Evolutionary conservation across 2,888 invertebrate species (phyloP).

Genomic region (Anarsia innoxiella): DNA sequence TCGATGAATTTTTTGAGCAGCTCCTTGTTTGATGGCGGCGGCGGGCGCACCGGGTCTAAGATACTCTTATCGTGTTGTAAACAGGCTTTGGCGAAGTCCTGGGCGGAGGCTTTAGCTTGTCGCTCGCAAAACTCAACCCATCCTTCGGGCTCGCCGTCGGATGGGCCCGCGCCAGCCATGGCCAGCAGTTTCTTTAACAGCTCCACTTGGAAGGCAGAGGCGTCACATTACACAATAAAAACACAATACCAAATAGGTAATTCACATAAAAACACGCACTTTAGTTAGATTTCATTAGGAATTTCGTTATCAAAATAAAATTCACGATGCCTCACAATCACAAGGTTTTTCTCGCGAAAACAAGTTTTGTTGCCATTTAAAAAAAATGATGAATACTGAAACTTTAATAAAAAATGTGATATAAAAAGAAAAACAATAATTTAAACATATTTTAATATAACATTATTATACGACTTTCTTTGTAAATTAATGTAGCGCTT

Average conservation of each 20-base stretch:
- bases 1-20: slow-evolving; percentile 89
- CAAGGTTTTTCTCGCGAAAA: slow-evolving; percentile 62
- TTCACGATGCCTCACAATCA: slow-evolving; percentile 52
- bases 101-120: slow-evolving; percentile 88
- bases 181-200: slow-evolving; percentile 66
- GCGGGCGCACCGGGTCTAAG: slow-evolving; percentile 76
- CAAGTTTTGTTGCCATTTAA: slow-evolving; percentile 58
- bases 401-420: not conserved
- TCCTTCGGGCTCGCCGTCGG: slow-evolving; percentile 78
- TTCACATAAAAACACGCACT: slow-evolving; percentile 18
- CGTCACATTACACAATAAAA: slow-evolving; percentile 34
- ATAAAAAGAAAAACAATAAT: too few species aligned
- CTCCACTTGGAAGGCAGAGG: slow-evolving; percentile 62
- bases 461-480: too few species aligned
- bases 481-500: not conserved
- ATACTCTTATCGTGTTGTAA: slow-evolving; percentile 84
- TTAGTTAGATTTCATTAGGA: slow-evolving; percentile 35
- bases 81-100: slow-evolving; percentile 92
- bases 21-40: slow-evolving; percentile 83
- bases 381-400: slow-evolving; percentile 22
- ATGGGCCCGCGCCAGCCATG: slow-evolving; percentile 74
- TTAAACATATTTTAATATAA: too few species aligned
- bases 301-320: slow-evolving; percentile 61
- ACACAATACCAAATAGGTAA: slow-evolving; percentile 24
- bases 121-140: slow-evolving; percentile 92